phyloP scores from a whole-genome alignment of 1,140 invertebrate species.

The Spodoptera frugiperda region DNA sequence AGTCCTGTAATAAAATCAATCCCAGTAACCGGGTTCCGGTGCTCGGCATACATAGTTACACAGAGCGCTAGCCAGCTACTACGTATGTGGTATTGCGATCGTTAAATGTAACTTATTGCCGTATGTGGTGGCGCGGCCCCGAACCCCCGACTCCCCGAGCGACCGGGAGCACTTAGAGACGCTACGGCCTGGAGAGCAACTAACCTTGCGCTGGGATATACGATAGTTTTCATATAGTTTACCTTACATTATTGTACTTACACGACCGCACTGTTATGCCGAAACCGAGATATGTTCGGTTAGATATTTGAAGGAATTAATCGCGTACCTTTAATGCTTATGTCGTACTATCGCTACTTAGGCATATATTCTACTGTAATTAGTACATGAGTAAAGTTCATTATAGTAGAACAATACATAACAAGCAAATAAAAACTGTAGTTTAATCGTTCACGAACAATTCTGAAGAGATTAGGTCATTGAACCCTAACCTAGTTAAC shows the following conservation, averaged over 20 bases:
- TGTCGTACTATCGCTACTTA: no score
- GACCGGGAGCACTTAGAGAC: constrained; percentile 14
- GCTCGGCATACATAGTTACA: constrained; percentile 1
- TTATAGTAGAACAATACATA: no score
- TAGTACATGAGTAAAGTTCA: no score
- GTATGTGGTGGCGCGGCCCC: constrained; percentile 22
- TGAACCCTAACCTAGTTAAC: not conserved
- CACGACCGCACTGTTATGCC: not conserved
- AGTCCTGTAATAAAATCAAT: constrained; percentile 21
- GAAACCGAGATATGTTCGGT: not conserved
- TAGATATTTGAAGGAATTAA: not conserved
- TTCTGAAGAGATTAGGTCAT: not conserved
- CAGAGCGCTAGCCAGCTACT: constrained; percentile 9
- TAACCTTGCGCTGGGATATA: constrained; percentile 34
- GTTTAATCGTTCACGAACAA: no score
- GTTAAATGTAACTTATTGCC: constrained; percentile 36
- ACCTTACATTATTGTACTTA: constrained; percentile 18
- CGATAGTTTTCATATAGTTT: constrained; percentile 28
- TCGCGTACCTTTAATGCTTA: not conserved
- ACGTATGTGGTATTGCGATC: constrained; percentile 35
- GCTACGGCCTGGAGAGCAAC: constrained; percentile 8
- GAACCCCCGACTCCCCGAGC: not conserved
- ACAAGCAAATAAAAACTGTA: no score
- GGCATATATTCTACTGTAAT: no score
- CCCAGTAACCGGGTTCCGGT: not conserved